These are phyloP conservation scores for Parthenolecanium corni DNA, from an alignment of 2,888 invertebrate species.

Conservation along the genomic window DNA sequence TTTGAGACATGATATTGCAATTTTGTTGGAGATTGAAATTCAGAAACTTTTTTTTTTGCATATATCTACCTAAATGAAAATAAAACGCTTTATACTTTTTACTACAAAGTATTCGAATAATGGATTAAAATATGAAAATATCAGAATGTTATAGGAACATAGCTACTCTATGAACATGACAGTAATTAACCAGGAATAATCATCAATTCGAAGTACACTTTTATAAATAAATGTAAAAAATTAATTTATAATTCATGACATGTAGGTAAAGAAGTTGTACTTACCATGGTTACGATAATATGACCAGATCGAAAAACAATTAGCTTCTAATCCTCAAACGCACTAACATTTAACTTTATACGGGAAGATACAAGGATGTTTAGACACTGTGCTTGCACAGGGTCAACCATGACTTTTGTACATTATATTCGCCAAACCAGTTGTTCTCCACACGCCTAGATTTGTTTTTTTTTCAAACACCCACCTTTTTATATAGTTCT, in stretches of 20 bases:
- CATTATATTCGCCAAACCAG: slow-evolving; percentile 8
- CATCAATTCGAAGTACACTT: too few relatives aligned
- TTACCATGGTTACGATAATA: slow-evolving; percentile 13
- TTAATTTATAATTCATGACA: not conserved
- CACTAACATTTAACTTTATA: slow-evolving; percentile 4
- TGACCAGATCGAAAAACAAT: slow-evolving; percentile 12
- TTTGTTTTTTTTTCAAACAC: slow-evolving; percentile 1
- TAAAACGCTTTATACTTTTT: too few relatives aligned
- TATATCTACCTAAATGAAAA: too few relatives aligned
- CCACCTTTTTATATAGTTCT: not conserved
- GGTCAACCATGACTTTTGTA: slow-evolving; percentile 21
- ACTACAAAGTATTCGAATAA: too few relatives aligned
- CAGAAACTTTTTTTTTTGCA: too few relatives aligned
- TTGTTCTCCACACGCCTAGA: slow-evolving; percentile 10
- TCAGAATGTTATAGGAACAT: too few relatives aligned
- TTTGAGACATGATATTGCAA: too few relatives aligned
- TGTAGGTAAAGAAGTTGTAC: not conserved
- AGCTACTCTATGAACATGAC: too few relatives aligned
- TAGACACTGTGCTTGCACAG: slow-evolving; percentile 10
- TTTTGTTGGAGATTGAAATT: too few relatives aligned
- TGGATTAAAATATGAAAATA: too few relatives aligned
- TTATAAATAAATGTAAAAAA: too few relatives aligned
- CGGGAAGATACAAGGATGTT: slow-evolving; percentile 22
- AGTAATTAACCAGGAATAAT: too few relatives aligned
- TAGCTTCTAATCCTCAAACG: not conserved